Conservation (phyloP, 1,140 invertebrate genomes). For the Temnothorax nylanderi region DNA sequence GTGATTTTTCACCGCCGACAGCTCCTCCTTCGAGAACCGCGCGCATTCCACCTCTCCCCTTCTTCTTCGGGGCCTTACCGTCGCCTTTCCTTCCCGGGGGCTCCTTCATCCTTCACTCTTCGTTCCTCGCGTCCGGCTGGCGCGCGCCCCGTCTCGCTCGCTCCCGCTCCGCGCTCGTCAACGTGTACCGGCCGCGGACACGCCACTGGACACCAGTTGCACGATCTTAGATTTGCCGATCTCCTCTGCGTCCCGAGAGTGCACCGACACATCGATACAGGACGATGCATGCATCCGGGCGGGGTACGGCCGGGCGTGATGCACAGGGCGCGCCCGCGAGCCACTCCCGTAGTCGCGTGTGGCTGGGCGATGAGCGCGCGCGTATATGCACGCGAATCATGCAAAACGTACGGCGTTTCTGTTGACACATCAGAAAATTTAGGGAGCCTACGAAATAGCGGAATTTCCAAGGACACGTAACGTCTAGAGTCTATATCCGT, state of each 20-base stretch:
- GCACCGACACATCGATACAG: conserved; percentile 58
- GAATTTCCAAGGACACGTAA: not conserved
- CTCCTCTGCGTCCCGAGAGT: conserved; percentile 70
- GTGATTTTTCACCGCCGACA: conserved; percentile 83
- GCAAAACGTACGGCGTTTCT: not conserved
- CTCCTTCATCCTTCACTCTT: conserved; percentile 74
- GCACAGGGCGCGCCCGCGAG: conserved; percentile 61
- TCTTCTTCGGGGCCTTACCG: conserved; percentile 47
- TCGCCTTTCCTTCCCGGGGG: conserved; percentile 50
- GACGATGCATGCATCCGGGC: conserved; percentile 39
- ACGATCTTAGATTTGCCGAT: conserved; percentile 79
- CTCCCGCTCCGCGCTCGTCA: not conserved
- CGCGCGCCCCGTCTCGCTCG: not conserved
- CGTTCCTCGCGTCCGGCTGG: conserved; percentile 62
- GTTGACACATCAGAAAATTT: conserved; percentile 30
- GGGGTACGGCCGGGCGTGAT: conserved; percentile 43
- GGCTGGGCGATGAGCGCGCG: conserved; percentile 31
- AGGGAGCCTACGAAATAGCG: not conserved
- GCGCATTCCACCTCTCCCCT: conserved; percentile 74
- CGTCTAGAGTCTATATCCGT: not conserved
- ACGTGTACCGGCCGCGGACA: conserved; percentile 69
- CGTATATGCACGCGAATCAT: conserved; percentile 64
- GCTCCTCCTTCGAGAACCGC: conserved; percentile 80
- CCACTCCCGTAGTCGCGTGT: conserved; percentile 52
- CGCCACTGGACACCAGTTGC: conserved; percentile 77